phyloP scores from a whole-genome alignment of 2,888 invertebrate species.

The Lampropteryx suffumata region DNA sequence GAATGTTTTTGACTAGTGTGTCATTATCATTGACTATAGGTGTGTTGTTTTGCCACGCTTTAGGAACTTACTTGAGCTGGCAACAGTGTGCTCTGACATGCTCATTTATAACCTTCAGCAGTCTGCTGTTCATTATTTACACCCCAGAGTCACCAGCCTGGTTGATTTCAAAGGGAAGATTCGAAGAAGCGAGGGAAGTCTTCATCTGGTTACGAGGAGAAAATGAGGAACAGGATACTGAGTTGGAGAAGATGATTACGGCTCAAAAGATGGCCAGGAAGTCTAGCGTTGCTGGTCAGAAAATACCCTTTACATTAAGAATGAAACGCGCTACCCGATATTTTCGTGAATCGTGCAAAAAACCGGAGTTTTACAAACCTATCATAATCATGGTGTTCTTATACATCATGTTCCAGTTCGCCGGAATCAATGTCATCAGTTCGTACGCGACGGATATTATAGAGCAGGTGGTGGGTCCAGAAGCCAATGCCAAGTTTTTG shows the following conservation, averaged over 20 bases:
- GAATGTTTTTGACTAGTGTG: constrained; percentile 83
- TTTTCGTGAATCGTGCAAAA: constrained; percentile 54
- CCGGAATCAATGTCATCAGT: constrained; percentile 87
- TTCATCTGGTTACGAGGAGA: constrained; percentile 83
- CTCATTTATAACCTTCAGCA: constrained; percentile 73
- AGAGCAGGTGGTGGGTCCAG: constrained; percentile 80
- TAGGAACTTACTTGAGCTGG: constrained; percentile 85
- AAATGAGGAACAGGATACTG: constrained; percentile 59
- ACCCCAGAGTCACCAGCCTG: constrained; percentile 87
- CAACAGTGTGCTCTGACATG: constrained; percentile 79
- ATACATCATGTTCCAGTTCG: constrained; percentile 86
- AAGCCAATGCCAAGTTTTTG: constrained; percentile 84
- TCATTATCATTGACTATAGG: constrained; percentile 84
- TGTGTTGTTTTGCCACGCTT: constrained; percentile 83
- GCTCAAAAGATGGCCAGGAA: constrained; percentile 65
- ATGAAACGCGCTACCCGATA: constrained; percentile 50
- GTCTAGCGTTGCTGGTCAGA: constrained; percentile 53
- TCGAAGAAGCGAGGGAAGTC: constrained; percentile 79
- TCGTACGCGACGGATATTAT: constrained; percentile 87
- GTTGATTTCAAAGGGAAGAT: constrained; percentile 83
- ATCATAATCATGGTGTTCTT: constrained; percentile 83
- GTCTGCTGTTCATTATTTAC: constrained; percentile 77
- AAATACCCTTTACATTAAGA: constrained; percentile 44
- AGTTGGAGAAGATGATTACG: constrained; percentile 73
- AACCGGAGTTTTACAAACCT: constrained; percentile 83